Conservation (phyloP, 2,113 vertebrate species). For the Aviceda subcristata region DNA sequence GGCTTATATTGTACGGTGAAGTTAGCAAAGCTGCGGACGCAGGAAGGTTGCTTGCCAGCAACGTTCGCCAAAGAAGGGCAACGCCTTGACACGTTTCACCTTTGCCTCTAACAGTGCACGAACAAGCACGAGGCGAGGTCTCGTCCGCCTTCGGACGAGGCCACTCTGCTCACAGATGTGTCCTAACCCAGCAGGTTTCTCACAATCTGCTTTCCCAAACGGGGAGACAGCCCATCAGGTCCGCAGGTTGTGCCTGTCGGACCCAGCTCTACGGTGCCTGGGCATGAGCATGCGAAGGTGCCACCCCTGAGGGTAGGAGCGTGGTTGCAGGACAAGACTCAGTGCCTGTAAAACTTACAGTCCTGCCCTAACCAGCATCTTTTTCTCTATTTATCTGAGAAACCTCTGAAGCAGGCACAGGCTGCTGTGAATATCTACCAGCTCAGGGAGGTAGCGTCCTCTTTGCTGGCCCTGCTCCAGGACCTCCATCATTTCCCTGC, state of each 20-base stretch:
- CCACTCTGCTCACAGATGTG: accelerated
- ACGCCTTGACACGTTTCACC: background rate
- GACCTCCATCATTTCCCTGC: background rate
- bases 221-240: accelerated
- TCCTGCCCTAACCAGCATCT: background rate
- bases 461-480: background rate
- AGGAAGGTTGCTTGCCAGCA: background rate
- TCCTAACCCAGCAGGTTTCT: background rate
- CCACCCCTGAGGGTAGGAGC: background rate
- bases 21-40: background rate
- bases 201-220: background rate
- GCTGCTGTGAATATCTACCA: background rate
- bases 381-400: background rate
- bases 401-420: background rate
- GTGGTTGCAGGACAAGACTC: background rate
- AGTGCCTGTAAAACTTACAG: background rate
- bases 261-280: background rate
- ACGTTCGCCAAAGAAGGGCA: background rate
- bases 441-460: background rate
- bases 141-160: accelerated
- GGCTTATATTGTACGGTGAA: accelerated
- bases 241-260: background rate
- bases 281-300: background rate
- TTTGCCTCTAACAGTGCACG: background rate
- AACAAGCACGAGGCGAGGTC: background rate